Evolutionary conservation across 1,140 invertebrate genomes (phyloP), one percentile per base, ranked within the genome.

Genomic region (Drosophila arawakana): DNA sequence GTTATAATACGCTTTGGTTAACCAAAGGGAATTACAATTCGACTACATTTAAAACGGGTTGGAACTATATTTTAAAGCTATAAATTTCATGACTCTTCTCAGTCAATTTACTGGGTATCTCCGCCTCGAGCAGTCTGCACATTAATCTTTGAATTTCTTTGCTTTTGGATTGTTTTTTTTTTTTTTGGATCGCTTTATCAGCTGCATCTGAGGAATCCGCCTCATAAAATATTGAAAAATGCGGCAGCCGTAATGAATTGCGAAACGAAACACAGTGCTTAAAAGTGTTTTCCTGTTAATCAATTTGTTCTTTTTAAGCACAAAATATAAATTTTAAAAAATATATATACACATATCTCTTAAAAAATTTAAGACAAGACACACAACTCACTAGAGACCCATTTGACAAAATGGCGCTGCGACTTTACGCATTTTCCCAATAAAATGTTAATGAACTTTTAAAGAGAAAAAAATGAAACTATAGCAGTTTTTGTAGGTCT

Each of bases 281-380:
- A 88, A 86, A 77, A 86, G 82, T 86, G 69, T 83, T 86, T 86
- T 71, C 82, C 82, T 86, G 83, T 88, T 88, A 80, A 88, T 86
- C 82, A 86, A 82, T 82, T 86, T 61, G 37, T 59, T 18, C 21
- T 11, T 52, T 30, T 37, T 55, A 47, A 47, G 6, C 52, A 47
- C 39, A 34, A 79, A 37, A 30, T 15, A 47, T 30, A 30, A 30
- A 30, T 30, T 30, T 30, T 5, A 55, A 74, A 74, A 34, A 41
- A 34, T 37, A 47, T 43, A 58, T 54, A 74, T 73, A 49, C 15
- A 15, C 15, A 15, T 52, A 30, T 46, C 65, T 65, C 41, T 46
- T 35, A 39, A 55, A 18, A 30, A 54, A 59, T 34, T 62, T 2
- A 58, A 66, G 49, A 58, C 62, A 72, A 41, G 15, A 35, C 11